phyloP scores from a whole-genome alignment of 2,888 invertebrate species.

The Dicyrtoma fusca region DNA sequence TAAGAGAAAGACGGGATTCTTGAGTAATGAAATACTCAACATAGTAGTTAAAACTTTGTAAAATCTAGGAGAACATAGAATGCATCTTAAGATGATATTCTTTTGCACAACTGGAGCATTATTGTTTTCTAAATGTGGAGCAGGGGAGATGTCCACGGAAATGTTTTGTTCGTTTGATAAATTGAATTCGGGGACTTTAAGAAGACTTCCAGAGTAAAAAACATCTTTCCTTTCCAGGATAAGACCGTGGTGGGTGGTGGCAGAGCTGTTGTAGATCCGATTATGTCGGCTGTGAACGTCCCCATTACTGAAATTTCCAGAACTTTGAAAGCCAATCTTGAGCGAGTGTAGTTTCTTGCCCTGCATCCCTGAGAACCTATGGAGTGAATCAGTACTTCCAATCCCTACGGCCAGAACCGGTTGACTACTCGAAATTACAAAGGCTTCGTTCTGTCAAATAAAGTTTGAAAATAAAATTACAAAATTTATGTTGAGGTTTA shows the following conservation, averaged over 20 bases:
- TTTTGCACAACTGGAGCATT: background rate
- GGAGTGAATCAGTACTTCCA: constrained; percentile 49
- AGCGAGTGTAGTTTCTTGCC: constrained; percentile 49
- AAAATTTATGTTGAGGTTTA: too few species aligned
- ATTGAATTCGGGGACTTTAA: constrained; percentile 61
- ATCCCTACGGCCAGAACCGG: constrained; percentile 51
- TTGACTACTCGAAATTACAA: constrained; percentile 55
- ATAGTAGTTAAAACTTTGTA: constrained; percentile 75
- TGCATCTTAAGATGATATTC: too few species aligned
- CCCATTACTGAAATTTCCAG: background rate
- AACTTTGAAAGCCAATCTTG: constrained; percentile 32
- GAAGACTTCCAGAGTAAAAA: constrained; percentile 81
- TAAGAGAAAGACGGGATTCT: constrained; percentile 82
- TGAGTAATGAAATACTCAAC: constrained; percentile 82
- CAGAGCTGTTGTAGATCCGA: constrained; percentile 6
- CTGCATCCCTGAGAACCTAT: constrained; percentile 30
- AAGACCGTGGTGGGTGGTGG: constrained; percentile 61
- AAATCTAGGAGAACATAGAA: constrained; percentile 71
- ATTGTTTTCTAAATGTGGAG: background rate
- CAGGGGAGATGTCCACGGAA: background rate
- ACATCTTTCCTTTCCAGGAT: constrained; percentile 76
- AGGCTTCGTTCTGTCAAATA: constrained; percentile 47
- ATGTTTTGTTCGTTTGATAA: too few species aligned
- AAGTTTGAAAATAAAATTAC: too few species aligned
- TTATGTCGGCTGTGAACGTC: constrained; percentile 18